These are phyloP conservation scores for Lydus trimaculatus DNA, from an alignment of 2,888 invertebrate genomes.

Conservation along the genomic window DNA sequence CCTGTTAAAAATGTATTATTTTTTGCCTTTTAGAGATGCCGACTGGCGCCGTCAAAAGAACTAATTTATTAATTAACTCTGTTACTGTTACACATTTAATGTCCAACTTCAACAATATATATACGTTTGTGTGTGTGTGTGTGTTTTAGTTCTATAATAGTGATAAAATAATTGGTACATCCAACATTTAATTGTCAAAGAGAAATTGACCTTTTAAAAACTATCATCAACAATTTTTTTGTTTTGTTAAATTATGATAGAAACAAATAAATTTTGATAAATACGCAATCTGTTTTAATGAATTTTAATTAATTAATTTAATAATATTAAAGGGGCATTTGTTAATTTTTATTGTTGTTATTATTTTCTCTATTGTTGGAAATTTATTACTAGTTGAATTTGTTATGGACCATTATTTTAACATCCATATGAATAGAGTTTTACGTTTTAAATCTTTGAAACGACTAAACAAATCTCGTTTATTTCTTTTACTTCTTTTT, in stretches of 20 bases:
- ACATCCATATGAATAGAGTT: background rate
- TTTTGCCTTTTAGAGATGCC: conserved; percentile 55
- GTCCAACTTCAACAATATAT: background rate
- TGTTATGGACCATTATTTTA: conserved; percentile 1
- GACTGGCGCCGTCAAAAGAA: conserved; percentile 59
- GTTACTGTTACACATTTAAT: conserved; percentile 5
- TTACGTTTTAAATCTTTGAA: background rate
- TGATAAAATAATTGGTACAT: background rate
- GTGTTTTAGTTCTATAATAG: background rate
- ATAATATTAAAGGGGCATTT: background rate
- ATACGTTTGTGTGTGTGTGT: background rate
- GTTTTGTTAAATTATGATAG: background rate
- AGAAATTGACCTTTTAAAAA: conserved; percentile 10
- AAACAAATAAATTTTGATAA: background rate
- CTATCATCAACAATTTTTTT: background rate
- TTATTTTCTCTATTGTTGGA: background rate
- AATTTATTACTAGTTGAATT: conserved; percentile 3
- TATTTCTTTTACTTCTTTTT: background rate
- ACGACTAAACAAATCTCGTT: conserved; percentile 3
- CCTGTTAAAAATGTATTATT: conserved; percentile 61
- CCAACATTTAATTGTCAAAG: background rate
- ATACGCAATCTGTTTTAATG: background rate
- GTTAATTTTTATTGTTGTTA: background rate
- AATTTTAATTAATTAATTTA: background rate
- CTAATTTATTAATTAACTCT: conserved; percentile 60